These are phyloP conservation scores for Lerista edwardsae DNA, from an alignment of 2,797 vertebrate genomes.

Conservation along the genomic window DNA sequence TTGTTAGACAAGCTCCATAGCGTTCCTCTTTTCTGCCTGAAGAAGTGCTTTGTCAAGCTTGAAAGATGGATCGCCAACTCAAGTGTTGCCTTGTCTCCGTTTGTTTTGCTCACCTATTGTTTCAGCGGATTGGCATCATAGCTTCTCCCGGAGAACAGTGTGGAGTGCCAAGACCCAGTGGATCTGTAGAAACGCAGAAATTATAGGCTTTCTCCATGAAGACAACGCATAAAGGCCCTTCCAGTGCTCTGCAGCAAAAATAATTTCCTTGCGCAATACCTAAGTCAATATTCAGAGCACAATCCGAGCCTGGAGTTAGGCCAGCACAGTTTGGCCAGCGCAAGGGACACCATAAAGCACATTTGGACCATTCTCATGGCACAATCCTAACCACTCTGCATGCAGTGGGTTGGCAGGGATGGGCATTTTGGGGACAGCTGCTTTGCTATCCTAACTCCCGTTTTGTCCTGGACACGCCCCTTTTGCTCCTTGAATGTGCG, in stretches of 20 bases:
- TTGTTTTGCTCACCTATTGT: conserved; percentile 8
- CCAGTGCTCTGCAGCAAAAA: not conserved
- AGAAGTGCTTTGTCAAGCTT: conserved; percentile 24
- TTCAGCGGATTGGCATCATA: not conserved
- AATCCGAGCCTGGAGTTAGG: no score
- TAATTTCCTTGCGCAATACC: not conserved
- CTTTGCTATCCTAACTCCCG: no score
- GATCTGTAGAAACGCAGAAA: conserved; percentile 26
- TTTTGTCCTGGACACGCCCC: no score
- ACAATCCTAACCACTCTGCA: no score
- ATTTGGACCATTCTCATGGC: not conserved
- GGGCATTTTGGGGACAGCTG: no score
- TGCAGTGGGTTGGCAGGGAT: no score
- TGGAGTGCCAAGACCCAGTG: not conserved
- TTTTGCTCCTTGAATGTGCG: no score
- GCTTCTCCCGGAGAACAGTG: not conserved
- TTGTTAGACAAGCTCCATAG: conserved; percentile 15
- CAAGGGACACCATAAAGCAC: no score
- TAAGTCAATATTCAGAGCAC: not conserved
- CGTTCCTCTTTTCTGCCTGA: conserved; percentile 33
- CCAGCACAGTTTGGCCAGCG: no score
- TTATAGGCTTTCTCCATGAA: not conserved
- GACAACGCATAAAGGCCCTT: not conserved
- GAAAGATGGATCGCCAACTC: conserved; percentile 24
- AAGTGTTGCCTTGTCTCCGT: conserved; percentile 18